Conservation (phyloP, 2,797 vertebrate genomes). For the Intellagama lesueurii region DNA sequence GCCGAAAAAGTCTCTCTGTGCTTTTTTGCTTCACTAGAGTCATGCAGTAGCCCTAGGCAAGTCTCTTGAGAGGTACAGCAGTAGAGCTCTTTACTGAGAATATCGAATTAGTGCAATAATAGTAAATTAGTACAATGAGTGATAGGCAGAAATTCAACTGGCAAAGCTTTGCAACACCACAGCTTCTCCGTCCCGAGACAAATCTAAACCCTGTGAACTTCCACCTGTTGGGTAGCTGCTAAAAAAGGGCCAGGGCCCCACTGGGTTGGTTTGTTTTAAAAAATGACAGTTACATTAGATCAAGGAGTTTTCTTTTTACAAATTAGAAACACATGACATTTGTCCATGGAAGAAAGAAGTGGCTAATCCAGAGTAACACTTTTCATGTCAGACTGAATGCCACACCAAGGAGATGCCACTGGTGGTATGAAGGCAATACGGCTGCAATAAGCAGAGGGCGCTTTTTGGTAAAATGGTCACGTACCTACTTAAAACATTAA, state of each 20-base stretch:
- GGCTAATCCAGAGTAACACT: background rate
- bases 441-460: too few relatives aligned
- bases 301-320: background rate
- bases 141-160: too few relatives aligned
- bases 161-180: too few relatives aligned
- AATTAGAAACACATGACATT: background rate
- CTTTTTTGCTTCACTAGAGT: too few relatives aligned
- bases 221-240: background rate
- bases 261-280: too few relatives aligned
- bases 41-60: background rate
- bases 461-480: background rate
- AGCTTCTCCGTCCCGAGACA: too few relatives aligned
- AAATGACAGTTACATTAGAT: background rate
- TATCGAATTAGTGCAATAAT: too few relatives aligned
- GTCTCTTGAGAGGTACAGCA: too few relatives aligned
- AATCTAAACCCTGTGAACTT: background rate
- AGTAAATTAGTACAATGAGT: too few relatives aligned
- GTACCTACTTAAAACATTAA: constrained; percentile 7
- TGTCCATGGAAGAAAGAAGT: background rate
- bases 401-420: background rate
- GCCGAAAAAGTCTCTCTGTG: too few relatives aligned
- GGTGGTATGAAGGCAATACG: background rate
- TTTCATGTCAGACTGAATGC: constrained; percentile 7
- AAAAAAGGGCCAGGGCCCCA: too few relatives aligned
- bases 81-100: too few relatives aligned